Percentiles rank a stretch among this genome's conserved stretches.
These are phyloP conservation scores for Magallana nippona DNA, from an alignment of 2,888 invertebrate species.

Conservation along the genomic window DNA sequence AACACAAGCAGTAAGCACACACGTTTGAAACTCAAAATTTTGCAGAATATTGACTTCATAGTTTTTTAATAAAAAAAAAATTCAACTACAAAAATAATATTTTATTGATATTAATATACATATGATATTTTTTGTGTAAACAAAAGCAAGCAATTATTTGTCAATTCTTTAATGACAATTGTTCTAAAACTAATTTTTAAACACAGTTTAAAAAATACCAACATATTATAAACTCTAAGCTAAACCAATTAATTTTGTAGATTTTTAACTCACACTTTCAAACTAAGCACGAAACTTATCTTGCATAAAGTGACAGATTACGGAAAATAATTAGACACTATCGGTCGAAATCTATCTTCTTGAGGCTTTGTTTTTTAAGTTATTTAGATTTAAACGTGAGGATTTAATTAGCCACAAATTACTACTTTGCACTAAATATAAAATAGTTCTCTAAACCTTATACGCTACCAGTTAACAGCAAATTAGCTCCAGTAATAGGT, in stretches of 20 bases:
- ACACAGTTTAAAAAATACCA: too few relatives aligned
- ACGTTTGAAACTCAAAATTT: neutral
- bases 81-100: too few relatives aligned
- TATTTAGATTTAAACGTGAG: neutral
- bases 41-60: too few relatives aligned
- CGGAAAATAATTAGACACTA: constrained; percentile 28
- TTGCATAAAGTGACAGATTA: neutral
- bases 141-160: neutral
- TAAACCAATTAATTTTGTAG: neutral
- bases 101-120: neutral
- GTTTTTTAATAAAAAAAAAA: too few relatives aligned
- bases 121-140: neutral
- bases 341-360: constrained; percentile 27
- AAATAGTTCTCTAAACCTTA: neutral
- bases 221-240: too few relatives aligned
- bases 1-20: neutral
- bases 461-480: constrained; percentile 15
- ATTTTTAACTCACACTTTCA: neutral
- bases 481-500: constrained; percentile 20
- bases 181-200: too few relatives aligned
- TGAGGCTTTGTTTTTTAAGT: constrained; percentile 19
- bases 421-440: neutral
- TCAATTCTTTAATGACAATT: too few relatives aligned
- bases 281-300: neutral
- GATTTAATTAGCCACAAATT: constrained; percentile 33